Evolutionary conservation across 1,140 invertebrate genomes (phyloP), one percentile per base, ranked within the genome.

Genomic region (Leptinotarsa lineolata): DNA sequence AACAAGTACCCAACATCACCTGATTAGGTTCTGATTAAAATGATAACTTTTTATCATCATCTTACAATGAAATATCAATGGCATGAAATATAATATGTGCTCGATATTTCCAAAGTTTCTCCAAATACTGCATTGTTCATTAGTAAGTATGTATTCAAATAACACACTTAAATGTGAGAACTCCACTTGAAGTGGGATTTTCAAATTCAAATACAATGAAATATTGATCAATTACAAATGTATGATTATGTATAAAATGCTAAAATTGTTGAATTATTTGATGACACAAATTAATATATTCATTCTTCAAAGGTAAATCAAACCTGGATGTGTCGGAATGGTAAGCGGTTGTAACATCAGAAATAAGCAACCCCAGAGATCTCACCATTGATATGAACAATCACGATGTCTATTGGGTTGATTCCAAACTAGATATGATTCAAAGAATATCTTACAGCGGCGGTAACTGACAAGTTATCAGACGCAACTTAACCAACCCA

Each of bases 351-450:
- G 94, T 99, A 0, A 94, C 93, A 0, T 93, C 93, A 2, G 95
- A 95, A 12, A 95, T 99, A 60, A 94, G 92, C 44, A 93, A 94
- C 79, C 98, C 98, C 0, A 88, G 94, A 67, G 97, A 97, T 84
- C 86, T 99, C 12, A 96, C 96, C 1, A 92, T 99, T 48, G 97
- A 99, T 84, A 95, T 96, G 87, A 84, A 90, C 21, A 98, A 95
- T 0, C 94, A 99, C 80, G 95, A 99, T 82, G 92, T 99, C 0
- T 99, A 97, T 83, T 99, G 97, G 97, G 95, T 97, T 0, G 98
- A 99, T 84, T 94, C 96, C 0, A 93, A 93, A 81, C 86, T 96
- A 20, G 97, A 99, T 83, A 93, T 91, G 74, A 97, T 99, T 76
- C 95, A 98, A 81, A 95, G 92, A 83, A 91, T 95, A 21, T 93